phyloP scores from a whole-genome alignment of 2,113 vertebrate genomes.

The Phyllostomus hastatus region DNA sequence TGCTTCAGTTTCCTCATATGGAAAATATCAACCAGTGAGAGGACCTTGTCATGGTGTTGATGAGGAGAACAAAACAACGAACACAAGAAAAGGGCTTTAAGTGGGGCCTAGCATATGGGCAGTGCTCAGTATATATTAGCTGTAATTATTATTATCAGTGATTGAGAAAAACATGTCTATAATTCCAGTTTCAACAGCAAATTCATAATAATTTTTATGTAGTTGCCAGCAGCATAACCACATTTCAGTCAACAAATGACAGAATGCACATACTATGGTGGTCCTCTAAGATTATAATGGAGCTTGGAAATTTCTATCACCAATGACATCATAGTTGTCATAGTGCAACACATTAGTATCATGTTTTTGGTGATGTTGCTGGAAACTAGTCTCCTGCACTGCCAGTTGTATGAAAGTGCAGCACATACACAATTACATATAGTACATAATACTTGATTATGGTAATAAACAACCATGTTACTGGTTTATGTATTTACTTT shows the following conservation, averaged over 20 bases:
- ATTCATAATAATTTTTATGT: not conserved
- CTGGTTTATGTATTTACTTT: no score
- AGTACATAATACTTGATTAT: no score
- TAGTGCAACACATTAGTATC: not conserved
- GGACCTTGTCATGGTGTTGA: not conserved
- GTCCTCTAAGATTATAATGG: not conserved
- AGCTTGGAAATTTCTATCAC: not conserved
- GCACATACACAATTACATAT: no score
- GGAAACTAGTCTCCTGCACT: not conserved
- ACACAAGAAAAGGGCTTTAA: not conserved
- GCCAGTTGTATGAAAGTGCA: not conserved
- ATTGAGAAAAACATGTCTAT: not conserved
- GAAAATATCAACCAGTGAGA: not conserved
- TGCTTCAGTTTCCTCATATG: not conserved
- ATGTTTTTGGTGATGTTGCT: not conserved
- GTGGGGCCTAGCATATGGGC: not conserved
- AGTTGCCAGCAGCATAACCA: not conserved
- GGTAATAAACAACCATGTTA: no score
- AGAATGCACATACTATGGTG: no score
- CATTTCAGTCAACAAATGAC: not conserved
- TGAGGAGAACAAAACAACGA: not conserved
- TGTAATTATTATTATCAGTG: not conserved
- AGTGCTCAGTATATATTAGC: not conserved
- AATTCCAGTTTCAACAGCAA: not conserved
- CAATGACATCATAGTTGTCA: not conserved